Conservation (phyloP, 2,797 vertebrate genomes). For the Natrix natrix region DNA sequence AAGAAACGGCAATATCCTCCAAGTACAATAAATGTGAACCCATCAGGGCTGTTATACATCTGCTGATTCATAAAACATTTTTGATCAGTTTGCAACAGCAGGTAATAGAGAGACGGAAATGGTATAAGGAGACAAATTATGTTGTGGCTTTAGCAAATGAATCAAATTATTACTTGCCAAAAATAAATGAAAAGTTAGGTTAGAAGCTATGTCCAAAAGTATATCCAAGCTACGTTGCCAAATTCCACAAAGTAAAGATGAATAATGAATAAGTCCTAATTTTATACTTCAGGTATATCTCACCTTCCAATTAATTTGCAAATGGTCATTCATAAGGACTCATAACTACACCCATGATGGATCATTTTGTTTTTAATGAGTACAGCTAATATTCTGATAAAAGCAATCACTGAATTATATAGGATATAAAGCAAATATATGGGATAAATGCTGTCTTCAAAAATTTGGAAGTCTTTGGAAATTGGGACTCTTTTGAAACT, state of each 20-base stretch:
- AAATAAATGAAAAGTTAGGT: conserved; percentile 10
- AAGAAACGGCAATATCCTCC: not conserved
- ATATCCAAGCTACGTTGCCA: not conserved
- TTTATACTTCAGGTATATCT: not conserved
- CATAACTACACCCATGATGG: not conserved
- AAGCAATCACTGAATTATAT: not conserved
- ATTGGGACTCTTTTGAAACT: not conserved
- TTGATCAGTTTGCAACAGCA: not conserved
- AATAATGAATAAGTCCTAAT: not conserved
- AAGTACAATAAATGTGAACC: not conserved
- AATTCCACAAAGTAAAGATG: not conserved
- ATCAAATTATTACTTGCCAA: conserved; percentile 9
- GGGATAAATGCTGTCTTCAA: not conserved
- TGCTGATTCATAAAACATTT: conserved; percentile 2
- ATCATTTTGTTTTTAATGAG: not conserved
- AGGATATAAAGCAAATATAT: not conserved
- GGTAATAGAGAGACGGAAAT: not conserved
- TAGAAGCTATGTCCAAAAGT: not conserved
- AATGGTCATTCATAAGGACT: not conserved
- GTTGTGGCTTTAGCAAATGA: conserved; percentile 11
- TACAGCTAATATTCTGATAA: not conserved
- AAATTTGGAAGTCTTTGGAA: not conserved
- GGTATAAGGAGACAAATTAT: conserved; percentile 1
- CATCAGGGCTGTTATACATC: not conserved
- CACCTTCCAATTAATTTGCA: not conserved